Base-by-base conservation (phyloP, 2,888 invertebrate species). In the Autographa gamma region DNA sequence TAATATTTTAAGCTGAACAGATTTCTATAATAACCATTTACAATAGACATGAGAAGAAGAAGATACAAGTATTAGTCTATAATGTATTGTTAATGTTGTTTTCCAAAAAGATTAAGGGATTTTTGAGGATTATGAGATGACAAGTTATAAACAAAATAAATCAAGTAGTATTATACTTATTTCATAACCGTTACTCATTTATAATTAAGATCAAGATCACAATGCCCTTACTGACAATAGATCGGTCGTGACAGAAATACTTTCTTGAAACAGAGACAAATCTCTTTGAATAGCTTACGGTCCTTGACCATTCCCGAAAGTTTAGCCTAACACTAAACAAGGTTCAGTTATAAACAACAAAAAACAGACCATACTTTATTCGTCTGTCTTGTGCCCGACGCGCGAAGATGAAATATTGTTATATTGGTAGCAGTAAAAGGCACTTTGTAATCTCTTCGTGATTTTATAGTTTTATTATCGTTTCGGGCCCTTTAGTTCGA, bases 341-440 rank as follows among this genome's bases (percentile, higher is more conserved):
- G 89, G 91, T 88, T 86, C 86, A 84, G 89, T 90, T 89, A 87
- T 86, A 89, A 88, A 87, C 77, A 61, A 71, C 79, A 88, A 88
- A 89, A 86, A 85, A 84, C 68, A 69, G 81, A 67, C 69, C 62
- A 66, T 76, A 79, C 80, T 77, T 77, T 83, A 82, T 86, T 83
- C 87, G 86, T 86, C 69, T 72, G 81, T 71, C 79, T 72, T 74
- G 73, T 76, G 65, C 71, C 85, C 87, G 86, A 86, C 88, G 92
- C 91, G 91, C 88, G 89, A 91, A 88, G 89, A 93, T 95, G 89
- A 95, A 91, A 92, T 95, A 95, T 94, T 89, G 92, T 91, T 95
- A 91, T 94, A 94, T 92, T 89, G 89, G 83, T 86, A 83, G 91
- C 89, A 88, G 91, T 95, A 94, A 94, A 94, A 90, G 68, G 79